These are phyloP conservation scores for Oncopodura yosiiana DNA, from an alignment of 1,140 invertebrate genomes.

Conservation along the genomic window DNA sequence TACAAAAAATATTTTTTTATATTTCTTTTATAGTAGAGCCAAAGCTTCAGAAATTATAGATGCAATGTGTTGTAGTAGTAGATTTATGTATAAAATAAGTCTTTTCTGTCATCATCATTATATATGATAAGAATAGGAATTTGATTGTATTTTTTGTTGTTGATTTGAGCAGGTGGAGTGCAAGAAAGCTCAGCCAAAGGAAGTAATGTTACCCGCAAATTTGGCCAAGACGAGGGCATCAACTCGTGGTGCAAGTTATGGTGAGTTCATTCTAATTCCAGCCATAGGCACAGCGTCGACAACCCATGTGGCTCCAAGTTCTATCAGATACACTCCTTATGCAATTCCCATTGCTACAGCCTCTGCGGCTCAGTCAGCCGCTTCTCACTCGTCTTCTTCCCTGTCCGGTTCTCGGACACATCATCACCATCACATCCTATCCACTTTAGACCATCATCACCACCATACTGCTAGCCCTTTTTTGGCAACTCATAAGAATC, in stretches of 20 bases:
- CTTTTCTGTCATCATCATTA: not conserved
- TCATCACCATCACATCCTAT: slow-evolving; percentile 35
- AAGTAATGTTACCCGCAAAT: slow-evolving; percentile 95
- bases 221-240: slow-evolving; percentile 84
- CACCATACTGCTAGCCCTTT: slow-evolving; percentile 27
- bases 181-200: slow-evolving; percentile 99
- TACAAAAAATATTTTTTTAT: too few species aligned
- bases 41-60: too few species aligned
- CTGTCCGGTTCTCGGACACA: slow-evolving; percentile 40
- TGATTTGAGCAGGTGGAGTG: slow-evolving; percentile 81
- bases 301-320: slow-evolving; percentile 37
- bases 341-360: slow-evolving; percentile 41
- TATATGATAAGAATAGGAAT: not conserved
- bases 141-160: slow-evolving; percentile 30
- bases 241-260: slow-evolving; percentile 75
- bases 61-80: too few species aligned
- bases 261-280: slow-evolving; percentile 79
- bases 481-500: slow-evolving; percentile 38
- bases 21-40: too few species aligned
- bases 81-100: too few species aligned
- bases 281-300: slow-evolving; percentile 36
- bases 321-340: slow-evolving; percentile 54
- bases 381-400: slow-evolving; percentile 41
- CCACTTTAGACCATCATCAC: slow-evolving; percentile 26
- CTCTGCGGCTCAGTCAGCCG: slow-evolving; percentile 48